Evolutionary conservation across 2,888 invertebrate genomes (phyloP), one percentile per base, ranked within the genome.

Genomic region (Calliphora vomitoria): DNA sequence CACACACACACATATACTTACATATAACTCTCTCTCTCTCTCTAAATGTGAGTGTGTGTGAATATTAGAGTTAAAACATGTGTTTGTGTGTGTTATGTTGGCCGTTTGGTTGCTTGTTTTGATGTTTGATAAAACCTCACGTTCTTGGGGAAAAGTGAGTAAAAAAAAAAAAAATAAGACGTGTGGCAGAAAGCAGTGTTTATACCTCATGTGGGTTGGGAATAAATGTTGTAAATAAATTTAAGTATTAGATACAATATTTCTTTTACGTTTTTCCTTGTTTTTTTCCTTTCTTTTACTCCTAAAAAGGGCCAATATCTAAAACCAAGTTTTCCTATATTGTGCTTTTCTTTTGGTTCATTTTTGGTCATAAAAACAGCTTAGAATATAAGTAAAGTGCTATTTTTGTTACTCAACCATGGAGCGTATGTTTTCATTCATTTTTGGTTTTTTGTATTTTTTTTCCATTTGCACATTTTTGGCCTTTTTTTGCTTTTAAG

Each of bases 71-170:
- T 25, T 71, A 64, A 74, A 72, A 66, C 58, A 75, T 18, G 58
- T 75, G 53, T 55, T 55, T 20, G 20, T 55, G 8, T 55, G 11
- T 20, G 55, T 4, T 13, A 31, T 83, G 76, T 75, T 76, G 64
- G 50, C 75, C 75, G 31, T 69, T 20, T 50, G 38, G 18, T 69
- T 41, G 11, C 25, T 25, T 62, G 60, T 60, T 62, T 75, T 87
- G 72, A 78, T 82, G 64, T 85, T 82, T 79, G 78, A 79, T 85
- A 85, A 85, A 87, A 87, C 79, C 87, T 87, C 87, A 85, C 87
- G 85, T 87, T 85, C 44, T 81, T 62, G 44, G 20, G 44, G 18
- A 85, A 81, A 85, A 75, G 75, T 80, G 62, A 75, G 80, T 80
- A 62, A 80, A 35, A 35, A 31, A 31, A n/a, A 31, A 31, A 35